phyloP scores from a whole-genome alignment of 2,888 invertebrate species.

The Fragum sueziense region DNA sequence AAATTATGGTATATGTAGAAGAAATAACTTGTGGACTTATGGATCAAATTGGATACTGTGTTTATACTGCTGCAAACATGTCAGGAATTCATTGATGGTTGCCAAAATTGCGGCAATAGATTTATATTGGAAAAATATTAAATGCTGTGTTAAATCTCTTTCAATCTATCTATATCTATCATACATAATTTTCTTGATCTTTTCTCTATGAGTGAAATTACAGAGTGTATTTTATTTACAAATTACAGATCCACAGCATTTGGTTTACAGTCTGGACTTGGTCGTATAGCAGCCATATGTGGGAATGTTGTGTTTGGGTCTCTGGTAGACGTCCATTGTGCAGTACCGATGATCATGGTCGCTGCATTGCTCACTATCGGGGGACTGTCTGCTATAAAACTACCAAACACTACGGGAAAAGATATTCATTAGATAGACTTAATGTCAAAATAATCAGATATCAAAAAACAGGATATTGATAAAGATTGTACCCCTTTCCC shows the following conservation, averaged over 20 bases:
- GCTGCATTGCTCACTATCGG: constrained; percentile 92
- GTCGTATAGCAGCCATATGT: constrained; percentile 93
- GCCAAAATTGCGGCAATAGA: neutral
- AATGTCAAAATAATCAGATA: too few species aligned
- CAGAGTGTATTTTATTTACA: too few species aligned
- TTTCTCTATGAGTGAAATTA: too few species aligned
- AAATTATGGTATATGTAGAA: neutral
- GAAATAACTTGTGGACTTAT: neutral
- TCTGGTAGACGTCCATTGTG: constrained; percentile 93
- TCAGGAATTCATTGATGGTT: neutral
- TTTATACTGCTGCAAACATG: neutral
- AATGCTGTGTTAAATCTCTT: too few species aligned
- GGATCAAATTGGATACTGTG: neutral
- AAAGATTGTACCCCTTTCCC: too few species aligned
- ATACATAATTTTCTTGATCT: too few species aligned
- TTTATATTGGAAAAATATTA: neutral
- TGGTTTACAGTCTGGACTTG: constrained; percentile 94
- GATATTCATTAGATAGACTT: constrained; percentile 77
- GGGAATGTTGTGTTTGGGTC: constrained; percentile 95
- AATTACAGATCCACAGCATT: constrained; percentile 92
- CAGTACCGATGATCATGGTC: constrained; percentile 95
- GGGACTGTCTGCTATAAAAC: constrained; percentile 92
- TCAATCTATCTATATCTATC: too few species aligned
- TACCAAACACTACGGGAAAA: constrained; percentile 92
- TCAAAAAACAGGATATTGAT: too few species aligned